Base-by-base conservation (phyloP, 1,140 invertebrate genomes). In the Frieseomelitta varia region DNA sequence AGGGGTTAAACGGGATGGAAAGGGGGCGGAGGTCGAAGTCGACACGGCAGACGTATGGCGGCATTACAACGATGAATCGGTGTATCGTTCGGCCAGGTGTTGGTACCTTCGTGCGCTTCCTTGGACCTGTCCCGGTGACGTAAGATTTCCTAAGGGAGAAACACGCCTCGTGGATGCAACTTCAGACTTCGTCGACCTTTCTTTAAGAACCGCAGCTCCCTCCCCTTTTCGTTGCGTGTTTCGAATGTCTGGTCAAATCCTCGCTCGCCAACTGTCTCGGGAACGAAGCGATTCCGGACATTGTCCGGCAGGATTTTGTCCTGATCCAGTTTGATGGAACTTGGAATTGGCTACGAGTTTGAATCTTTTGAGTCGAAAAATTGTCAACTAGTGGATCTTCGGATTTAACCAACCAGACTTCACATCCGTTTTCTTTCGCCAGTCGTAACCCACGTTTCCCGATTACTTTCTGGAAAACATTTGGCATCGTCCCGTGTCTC, bases 131-230 rank as follows among this genome's bases (percentile, higher is more conserved):
- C 87, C 86, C 80, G 84, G 75, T 87, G 86, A 90, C 87, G 90
- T 91, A 91, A 92, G 90, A 92, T 91, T 91, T 91, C 91, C 90
- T 91, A 81, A 27, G 90, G 90, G 91, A 87, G 76, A 88, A 75
- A 19, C 56, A 65, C 4, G 27, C 34, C 61, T 47, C 76, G 39
- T 73, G 65, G 82, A 79, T 67, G 82, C 51, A 79, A 72, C 76
- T 55, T 71, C 75, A 68, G 63, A 71, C 75, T 71, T 65, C 58
- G 58, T 83, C 81, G 81, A 71, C 65, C 39, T 71, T 67, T n/a
- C 17, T 15, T 47, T 39, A 15, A 69, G 21, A 27, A 81, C 79
- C 12, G 6, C 4, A 4, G 21, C 21, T 17, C 14, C 21, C 15
- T 24, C 55, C 30, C 8, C 24, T 71, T 47, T 21, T 6, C 10